Conservation (phyloP, 2,797 vertebrate species). For the Poliocrania exsul region DNA sequence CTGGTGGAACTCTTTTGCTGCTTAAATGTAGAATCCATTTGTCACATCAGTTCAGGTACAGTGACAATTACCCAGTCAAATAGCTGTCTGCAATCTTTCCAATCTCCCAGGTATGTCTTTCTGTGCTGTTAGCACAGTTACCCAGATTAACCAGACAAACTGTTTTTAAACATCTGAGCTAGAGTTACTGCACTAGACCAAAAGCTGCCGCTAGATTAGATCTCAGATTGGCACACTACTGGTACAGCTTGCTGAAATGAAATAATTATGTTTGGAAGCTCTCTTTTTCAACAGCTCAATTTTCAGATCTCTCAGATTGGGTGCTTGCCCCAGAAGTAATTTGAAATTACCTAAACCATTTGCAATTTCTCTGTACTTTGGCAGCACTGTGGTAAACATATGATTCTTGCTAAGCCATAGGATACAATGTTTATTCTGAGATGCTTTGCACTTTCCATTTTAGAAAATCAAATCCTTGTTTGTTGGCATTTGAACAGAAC, state of each 20-base stretch:
- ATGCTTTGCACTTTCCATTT: slow-evolving; percentile 30
- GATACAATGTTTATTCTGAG: slow-evolving; percentile 60
- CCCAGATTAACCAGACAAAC: slow-evolving; percentile 44
- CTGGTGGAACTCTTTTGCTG: not conserved
- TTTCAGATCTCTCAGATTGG: slow-evolving; percentile 60
- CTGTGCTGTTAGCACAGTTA: slow-evolving; percentile 34
- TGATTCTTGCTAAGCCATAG: slow-evolving; percentile 38
- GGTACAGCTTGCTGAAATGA: not conserved
- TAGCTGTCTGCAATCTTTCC: not conserved
- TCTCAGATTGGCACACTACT: slow-evolving; percentile 27
- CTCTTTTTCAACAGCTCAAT: slow-evolving; percentile 4
- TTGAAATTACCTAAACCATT: slow-evolving; percentile 58
- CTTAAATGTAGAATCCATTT: slow-evolving; percentile 35
- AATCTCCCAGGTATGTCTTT: not conserved
- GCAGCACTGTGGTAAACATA: slow-evolving; percentile 49
- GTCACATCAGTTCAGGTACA: slow-evolving; percentile 9
- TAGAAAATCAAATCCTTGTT: slow-evolving; percentile 42
- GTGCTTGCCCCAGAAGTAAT: slow-evolving; percentile 45
- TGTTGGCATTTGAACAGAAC: slow-evolving; percentile 24
- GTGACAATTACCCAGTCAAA: not conserved
- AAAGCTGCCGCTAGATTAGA: slow-evolving; percentile 47
- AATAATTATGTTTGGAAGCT: not conserved
- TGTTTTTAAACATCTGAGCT: slow-evolving; percentile 55
- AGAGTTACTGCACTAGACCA: slow-evolving; percentile 19
- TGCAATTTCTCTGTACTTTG: slow-evolving; percentile 33